Evolutionary conservation across 2,113 vertebrate genomes (phyloP).

Genomic region (Antechinus stuartii): DNA sequence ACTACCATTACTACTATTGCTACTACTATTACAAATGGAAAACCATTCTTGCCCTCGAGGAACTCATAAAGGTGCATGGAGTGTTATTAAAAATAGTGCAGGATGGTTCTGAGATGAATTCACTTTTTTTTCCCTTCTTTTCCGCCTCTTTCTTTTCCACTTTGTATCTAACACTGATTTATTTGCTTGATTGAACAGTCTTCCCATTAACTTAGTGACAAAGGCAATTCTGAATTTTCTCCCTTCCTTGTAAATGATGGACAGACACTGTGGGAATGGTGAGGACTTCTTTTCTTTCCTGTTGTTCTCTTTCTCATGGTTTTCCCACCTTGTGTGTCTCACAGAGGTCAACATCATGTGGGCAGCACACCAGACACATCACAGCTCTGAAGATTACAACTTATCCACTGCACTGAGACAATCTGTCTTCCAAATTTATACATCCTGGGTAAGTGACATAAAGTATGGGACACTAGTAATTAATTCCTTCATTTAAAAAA

Average conservation of each 20-base stretch:
- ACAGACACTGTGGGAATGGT: slow-evolving; percentile 29
- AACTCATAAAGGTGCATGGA: too few relatives aligned
- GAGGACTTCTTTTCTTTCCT: neutral
- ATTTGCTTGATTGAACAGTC: neutral
- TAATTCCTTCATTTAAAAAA: slow-evolving; percentile 49
- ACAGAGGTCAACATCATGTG: slow-evolving; percentile 95
- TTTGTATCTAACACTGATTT: neutral
- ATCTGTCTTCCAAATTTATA: slow-evolving; percentile 89
- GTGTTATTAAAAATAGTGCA: too few relatives aligned
- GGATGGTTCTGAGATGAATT: neutral
- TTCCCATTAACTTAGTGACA: neutral
- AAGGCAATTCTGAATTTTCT: slow-evolving; percentile 52
- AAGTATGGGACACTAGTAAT: slow-evolving; percentile 47
- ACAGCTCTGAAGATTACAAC: slow-evolving; percentile 97
- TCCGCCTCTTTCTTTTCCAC: neutral
- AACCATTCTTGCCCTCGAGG: too few relatives aligned
- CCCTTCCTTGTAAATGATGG: slow-evolving; percentile 1
- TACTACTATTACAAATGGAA: too few relatives aligned
- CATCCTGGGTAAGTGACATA: slow-evolving; percentile 91
- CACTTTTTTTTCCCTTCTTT: neutral
- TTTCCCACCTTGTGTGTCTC: slow-evolving; percentile 80
- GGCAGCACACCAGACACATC: slow-evolving; percentile 95
- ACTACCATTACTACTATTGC: too few relatives aligned
- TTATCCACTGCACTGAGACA: slow-evolving; percentile 93
- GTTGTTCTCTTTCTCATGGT: slow-evolving; percentile 62